phyloP scores from a whole-genome alignment of 1,140 invertebrate genomes.

The Drosophila arizonae region DNA sequence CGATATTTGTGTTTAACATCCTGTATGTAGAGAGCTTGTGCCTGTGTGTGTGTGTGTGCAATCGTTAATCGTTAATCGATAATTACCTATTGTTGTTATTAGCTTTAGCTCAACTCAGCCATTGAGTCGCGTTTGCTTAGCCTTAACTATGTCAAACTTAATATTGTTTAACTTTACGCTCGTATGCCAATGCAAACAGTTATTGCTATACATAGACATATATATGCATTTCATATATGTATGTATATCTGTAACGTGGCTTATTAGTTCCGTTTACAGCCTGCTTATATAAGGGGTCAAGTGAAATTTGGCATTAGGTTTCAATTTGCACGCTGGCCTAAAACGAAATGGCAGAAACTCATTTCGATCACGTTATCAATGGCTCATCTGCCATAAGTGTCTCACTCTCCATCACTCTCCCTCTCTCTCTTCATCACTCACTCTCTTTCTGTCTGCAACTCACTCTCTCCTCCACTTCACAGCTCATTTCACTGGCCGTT shows the following conservation, averaged over 20 bases:
- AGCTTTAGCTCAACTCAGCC: background rate
- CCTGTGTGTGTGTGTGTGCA: constrained; percentile 31
- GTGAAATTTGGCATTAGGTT: constrained; percentile 50
- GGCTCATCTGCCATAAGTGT: background rate
- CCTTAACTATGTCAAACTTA: constrained; percentile 49
- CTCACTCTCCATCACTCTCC: background rate
- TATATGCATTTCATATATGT: background rate
- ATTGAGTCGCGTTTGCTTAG: constrained; percentile 40
- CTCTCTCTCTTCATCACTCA: background rate
- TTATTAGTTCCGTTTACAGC: constrained; percentile 69
- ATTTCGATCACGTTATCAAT: constrained; percentile 45
- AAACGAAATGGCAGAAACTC: constrained; percentile 28
- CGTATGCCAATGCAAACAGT: constrained; percentile 22
- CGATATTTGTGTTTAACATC: constrained; percentile 15
- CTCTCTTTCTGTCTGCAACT: background rate
- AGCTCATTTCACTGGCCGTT: constrained; percentile 13
- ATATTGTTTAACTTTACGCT: constrained; percentile 55
- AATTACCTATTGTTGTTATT: constrained; percentile 5
- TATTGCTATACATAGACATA: background rate
- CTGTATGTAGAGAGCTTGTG: background rate
- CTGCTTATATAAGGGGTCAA: constrained; percentile 68
- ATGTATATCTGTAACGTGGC: constrained; percentile 10
- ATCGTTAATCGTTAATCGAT: constrained; percentile 25
- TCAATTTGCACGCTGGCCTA: constrained; percentile 50
- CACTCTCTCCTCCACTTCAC: constrained; percentile 12